Conservation (phyloP, 2,888 invertebrate species). For the Siphonodentalium dalli region DNA sequence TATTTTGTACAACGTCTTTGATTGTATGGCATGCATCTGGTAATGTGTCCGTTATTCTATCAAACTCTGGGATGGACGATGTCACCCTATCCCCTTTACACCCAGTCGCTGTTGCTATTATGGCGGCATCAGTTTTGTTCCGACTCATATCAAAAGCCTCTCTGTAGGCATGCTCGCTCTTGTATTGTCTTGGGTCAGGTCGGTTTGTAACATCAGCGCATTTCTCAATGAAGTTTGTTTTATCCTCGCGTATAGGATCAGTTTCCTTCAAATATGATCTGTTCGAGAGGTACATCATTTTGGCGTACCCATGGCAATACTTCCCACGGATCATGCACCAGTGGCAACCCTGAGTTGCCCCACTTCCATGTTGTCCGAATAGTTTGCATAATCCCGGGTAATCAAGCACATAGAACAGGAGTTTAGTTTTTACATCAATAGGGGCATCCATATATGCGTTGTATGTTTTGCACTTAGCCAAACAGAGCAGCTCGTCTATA, state of each 20-base stretch:
- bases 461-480: constrained; percentile 2
- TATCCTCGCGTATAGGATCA: not conserved
- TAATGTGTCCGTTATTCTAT: not conserved
- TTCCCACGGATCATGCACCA: not conserved
- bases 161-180: not conserved
- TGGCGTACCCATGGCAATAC: not conserved
- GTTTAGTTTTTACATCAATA: constrained; percentile 5
- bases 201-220: too few relatives aligned
- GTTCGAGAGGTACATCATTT: constrained; percentile 1
- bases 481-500: constrained; percentile 8
- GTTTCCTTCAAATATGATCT: not conserved
- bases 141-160: constrained; percentile 1
- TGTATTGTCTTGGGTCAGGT: not conserved
- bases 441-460: not conserved
- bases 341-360: constrained; percentile 1
- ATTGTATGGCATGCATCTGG: constrained; percentile 10
- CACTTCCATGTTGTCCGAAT: constrained; percentile 9
- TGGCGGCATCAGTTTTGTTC: not conserved
- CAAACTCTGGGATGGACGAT: not conserved
- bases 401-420: constrained; percentile 6
- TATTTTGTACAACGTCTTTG: constrained; percentile 7
- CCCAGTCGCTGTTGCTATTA: constrained; percentile 7
- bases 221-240: too few relatives aligned
- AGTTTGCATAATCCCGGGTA: constrained; percentile 4
- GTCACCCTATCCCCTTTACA: not conserved